Percentiles rank a stretch among this genome's conserved stretches.
These are phyloP conservation scores for Callyntrura guangdongensis DNA, from an alignment of 2,888 invertebrate species.

Conservation along the genomic window DNA sequence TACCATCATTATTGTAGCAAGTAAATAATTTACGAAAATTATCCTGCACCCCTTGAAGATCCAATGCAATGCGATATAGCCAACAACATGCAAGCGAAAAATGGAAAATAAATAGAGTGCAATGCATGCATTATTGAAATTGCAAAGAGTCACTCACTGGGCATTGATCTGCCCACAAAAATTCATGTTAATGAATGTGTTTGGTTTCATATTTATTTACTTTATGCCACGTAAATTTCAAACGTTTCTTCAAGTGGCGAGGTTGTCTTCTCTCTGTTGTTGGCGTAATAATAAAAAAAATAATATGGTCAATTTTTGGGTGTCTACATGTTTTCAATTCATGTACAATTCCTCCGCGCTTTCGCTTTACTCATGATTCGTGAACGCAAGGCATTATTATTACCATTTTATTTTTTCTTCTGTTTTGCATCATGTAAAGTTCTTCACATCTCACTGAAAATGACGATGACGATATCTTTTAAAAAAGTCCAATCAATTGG, in stretches of 20 bases:
- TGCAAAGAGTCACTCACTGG: conserved; percentile 23
- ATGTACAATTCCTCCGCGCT: conserved; percentile 13
- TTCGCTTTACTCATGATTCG: conserved; percentile 41
- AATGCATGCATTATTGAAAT: conserved; percentile 8
- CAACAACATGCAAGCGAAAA: background rate
- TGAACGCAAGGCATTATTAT: conserved; percentile 2
- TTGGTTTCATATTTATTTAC: conserved; percentile 34
- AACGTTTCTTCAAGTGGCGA: background rate
- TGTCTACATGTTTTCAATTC: conserved; percentile 40
- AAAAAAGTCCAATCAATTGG: conserved; percentile 31
- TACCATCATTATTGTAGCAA: background rate
- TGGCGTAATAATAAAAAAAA: conserved; percentile 48
- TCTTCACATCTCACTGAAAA: conserved; percentile 6
- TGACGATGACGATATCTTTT: conserved; percentile 14
- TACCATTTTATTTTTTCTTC: background rate
- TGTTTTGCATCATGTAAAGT: conserved; percentile 13
- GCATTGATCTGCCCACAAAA: conserved; percentile 44
- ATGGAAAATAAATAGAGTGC: conserved; percentile 1
- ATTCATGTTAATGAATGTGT: conserved; percentile 44
- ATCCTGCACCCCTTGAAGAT: conserved; percentile 23
- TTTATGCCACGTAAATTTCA: conserved; percentile 17
- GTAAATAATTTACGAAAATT: conserved; percentile 65
- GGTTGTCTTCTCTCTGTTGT: conserved; percentile 16
- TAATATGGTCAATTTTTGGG: conserved; percentile 55
- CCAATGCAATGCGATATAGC: background rate